Evolutionary conservation across 2,113 vertebrate species (phyloP), one percentile per base, ranked within the genome.

Genomic region (Antechinus flavipes): DNA sequence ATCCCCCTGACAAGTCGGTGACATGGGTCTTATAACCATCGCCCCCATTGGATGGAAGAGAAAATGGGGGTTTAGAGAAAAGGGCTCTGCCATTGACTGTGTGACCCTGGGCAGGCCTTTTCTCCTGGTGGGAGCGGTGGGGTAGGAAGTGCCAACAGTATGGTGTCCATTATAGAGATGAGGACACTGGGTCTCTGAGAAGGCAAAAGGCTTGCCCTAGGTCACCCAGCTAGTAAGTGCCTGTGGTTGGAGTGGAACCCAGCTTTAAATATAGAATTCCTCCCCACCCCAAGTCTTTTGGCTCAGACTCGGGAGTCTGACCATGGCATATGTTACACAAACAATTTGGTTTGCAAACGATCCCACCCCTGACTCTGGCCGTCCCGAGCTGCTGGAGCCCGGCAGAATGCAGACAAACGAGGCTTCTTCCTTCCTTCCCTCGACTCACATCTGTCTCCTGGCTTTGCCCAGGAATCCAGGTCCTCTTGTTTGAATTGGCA

Each of bases 401-500:
- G 52, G 0, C 91, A 97, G 98, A 98, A 98, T 97, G 97, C 97
- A 94, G 0, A 84, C 42, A 96, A 76, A 0, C 0, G 95, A 93
- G 92, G 94, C 89, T 94, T 95, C 91, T 94, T 84, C 53, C 96
- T 97, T 94, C 76, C 96, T 96, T 93, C 95, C 54, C 95, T 96
- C 91, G 76, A 3, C 53, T 93, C 96, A 92, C 96, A 95, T 97
- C 97, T 94, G 95, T 95, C 96, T 97, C 94, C 92, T 54, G 91
- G 95, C 94, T 95, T 95, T 95, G 54, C 9, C 91, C 0, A 1
- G 47, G 94, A 95, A 96, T 96, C 97, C 90, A 11, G 52, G 49
- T 95, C 92, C 94, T 0, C 53, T 95, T 97, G 68, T 97, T 97
- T 97, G 61, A 96, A 96, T 23, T 96, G 97, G 97, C 97, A 97